Evolutionary conservation across 2,888 invertebrate species (phyloP), one percentile per base, ranked within the genome.

Genomic region (Lacanobia wlatinum): DNA sequence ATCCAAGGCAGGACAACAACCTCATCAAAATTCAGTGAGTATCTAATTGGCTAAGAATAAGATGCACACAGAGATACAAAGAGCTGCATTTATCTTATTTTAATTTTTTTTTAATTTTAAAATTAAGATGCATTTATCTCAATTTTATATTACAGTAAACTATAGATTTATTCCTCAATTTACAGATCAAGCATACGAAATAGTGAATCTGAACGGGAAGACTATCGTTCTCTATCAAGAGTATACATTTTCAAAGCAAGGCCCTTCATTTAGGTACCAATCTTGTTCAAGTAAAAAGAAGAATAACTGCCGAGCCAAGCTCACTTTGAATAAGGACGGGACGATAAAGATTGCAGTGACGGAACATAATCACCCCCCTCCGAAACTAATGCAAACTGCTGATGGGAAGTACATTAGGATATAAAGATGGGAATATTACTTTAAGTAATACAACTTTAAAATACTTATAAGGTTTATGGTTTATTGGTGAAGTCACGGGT

Each of bases 331-430:
- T 34, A 28, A 28, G 0, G n/a, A 73, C 18, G 87, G 88, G 0
- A 55, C 53, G 5, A 76, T 90, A 12, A 48, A 76, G 8, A 12
- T 1, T 8, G 82, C 78, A 0, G 23, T 38, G 0, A 72, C 68
- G 0, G 66, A 83, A 1, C 90, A 90, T 43, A 87, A 82, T 23
- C 90, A 90, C 55, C 77, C 83, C 0, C 87, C 88, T 1, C 78
- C 85, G 34, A 59, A 81, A 4, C 52, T 85, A 0, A 16, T 80
- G 16, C 56, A 65, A 12, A 66, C 65, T 3, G 0, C 46, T 4
- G 60, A 66, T 43, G 43, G 43, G 5, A 18, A 48, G 2, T 48
- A 18, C 60, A 14, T 43, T 14, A 43, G 43, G 43, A 43, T 43
- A 43, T 43, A 43, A 12, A 58, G n/a, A n/a, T 2, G 12, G 38